Percentiles rank a stretch among this genome's conserved stretches.
Evolutionary conservation across 64 coral and sea anemone genomes (phyloP).

Genomic region (Stichodactyla mertensii): DNA sequence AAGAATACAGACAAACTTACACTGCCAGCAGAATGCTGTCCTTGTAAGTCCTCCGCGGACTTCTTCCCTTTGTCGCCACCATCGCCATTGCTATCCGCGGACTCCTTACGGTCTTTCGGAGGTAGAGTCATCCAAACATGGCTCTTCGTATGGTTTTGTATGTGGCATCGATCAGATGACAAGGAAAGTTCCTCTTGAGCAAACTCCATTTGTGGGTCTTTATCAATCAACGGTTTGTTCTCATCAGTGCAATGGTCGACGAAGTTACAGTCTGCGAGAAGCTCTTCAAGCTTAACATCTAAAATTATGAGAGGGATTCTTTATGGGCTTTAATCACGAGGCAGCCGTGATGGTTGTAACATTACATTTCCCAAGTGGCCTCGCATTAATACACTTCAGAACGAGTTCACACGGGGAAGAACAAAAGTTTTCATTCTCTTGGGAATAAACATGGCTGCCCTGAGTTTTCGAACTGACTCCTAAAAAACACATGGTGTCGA

Average conservation of each 20-base stretch:
- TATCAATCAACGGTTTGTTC: background rate
- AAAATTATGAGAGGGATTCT: background rate
- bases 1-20: background rate
- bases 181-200: background rate
- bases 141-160: background rate
- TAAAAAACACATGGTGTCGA: too few species aligned
- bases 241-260: background rate
- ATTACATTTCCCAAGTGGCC: too few species aligned
- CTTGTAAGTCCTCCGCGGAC: background rate
- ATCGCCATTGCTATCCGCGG: background rate
- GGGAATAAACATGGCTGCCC: too few species aligned
- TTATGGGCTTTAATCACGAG: too few species aligned
- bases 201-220: background rate
- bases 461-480: too few species aligned
- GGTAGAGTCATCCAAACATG: background rate
- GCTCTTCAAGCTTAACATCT: slow-evolving; percentile 11
- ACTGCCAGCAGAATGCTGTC: background rate
- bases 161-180: background rate
- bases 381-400: too few species aligned
- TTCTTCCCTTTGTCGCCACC: background rate
- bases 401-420: too few species aligned
- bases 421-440: too few species aligned
- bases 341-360: too few species aligned
- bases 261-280: background rate
- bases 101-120: background rate